Conservation (phyloP, 2,888 invertebrate species). For the Dryocosmus kuriphilus region DNA sequence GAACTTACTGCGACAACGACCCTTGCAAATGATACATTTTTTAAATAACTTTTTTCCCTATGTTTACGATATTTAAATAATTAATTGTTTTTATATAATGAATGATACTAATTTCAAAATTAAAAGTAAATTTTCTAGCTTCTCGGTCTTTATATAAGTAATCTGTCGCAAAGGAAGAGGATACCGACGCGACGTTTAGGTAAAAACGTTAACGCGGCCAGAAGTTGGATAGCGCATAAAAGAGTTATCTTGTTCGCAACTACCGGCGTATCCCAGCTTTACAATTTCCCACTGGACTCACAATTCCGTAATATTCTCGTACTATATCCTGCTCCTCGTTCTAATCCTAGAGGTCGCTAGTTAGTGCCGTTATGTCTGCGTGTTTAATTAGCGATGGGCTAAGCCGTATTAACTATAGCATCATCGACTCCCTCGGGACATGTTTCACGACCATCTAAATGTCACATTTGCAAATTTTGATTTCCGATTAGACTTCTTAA, state of each 20-base stretch:
- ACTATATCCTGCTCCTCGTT: slow-evolving; percentile 25
- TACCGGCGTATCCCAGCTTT: slow-evolving; percentile 59
- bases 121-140: background rate
- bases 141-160: background rate
- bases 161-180: slow-evolving; percentile 6
- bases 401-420: slow-evolving; percentile 3
- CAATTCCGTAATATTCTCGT: slow-evolving; percentile 52
- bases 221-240: slow-evolving; percentile 62
- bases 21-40: too few species aligned
- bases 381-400: slow-evolving; percentile 42
- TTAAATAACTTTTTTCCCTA: too few species aligned
- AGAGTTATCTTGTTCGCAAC: slow-evolving; percentile 64
- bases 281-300: slow-evolving; percentile 63
- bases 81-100: too few species aligned
- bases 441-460: background rate
- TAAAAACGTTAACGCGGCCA: slow-evolving; percentile 60
- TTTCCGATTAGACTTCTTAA: background rate
- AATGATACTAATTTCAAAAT: background rate
- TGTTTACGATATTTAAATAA: too few species aligned
- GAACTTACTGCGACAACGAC: too few species aligned
- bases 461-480: background rate
- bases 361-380: slow-evolving; percentile 34
- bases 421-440: slow-evolving; percentile 1
- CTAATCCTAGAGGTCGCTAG: slow-evolving; percentile 30
- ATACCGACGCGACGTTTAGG: slow-evolving; percentile 48